A percentile compares a stretch with the other conserved stretches of the same genome.
Conservation (phyloP, 2,113 vertebrate genomes). For the Rafetus swinhoei region DNA sequence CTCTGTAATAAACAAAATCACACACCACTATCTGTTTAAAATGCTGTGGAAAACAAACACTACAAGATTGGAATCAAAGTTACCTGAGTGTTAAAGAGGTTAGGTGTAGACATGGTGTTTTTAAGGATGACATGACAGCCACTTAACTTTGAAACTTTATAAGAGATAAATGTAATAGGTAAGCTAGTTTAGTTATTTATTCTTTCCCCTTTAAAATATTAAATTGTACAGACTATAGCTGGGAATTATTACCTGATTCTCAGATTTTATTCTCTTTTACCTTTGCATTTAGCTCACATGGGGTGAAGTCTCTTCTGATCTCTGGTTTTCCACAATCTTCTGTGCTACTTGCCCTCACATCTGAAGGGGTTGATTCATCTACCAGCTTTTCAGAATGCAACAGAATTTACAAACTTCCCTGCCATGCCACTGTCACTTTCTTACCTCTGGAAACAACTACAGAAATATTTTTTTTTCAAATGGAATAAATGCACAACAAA, state of each 20-base stretch:
- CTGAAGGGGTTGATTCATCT: slow-evolving; percentile 32
- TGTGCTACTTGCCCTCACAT: slow-evolving; percentile 18
- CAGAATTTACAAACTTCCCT: slow-evolving; percentile 31
- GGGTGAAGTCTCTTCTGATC: slow-evolving; percentile 33
- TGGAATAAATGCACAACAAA: not conserved
- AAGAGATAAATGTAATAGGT: not conserved
- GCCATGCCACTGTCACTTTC: not conserved
- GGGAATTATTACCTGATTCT: not conserved
- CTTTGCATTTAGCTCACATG: not conserved
- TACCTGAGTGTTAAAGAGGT: not conserved
- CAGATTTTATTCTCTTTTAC: not conserved
- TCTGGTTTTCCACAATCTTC: not conserved
- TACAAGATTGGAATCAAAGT: slow-evolving; percentile 51
- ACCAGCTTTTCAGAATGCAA: slow-evolving; percentile 22
- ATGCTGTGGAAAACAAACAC: not conserved
- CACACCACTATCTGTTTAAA: slow-evolving; percentile 15
- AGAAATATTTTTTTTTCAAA: slow-evolving; percentile 25
- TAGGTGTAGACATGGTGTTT: not conserved
- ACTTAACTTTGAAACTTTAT: not conserved
- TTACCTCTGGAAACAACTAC: not conserved
- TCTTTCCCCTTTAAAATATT: not conserved
- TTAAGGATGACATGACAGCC: not conserved
- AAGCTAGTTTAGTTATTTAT: not conserved
- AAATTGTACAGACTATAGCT: not conserved
- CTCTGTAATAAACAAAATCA: slow-evolving; percentile 53